Percentiles rank a stretch among this genome's conserved stretches.
Evolutionary conservation across 1,140 invertebrate species (phyloP).

Genomic region (Neodiprion virginianus): DNA sequence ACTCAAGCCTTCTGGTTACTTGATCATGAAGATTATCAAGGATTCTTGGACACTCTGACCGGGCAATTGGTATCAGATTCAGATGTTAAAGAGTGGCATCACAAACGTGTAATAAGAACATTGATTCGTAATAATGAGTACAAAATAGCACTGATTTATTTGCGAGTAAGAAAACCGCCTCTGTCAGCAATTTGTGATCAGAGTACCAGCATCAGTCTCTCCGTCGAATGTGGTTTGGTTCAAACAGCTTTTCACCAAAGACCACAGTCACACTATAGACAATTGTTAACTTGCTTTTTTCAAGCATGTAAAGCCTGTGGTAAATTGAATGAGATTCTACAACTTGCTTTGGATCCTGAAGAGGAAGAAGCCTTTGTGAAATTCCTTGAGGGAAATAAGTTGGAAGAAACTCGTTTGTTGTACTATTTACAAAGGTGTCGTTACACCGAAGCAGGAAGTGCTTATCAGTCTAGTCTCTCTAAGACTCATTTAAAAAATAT

Average conservation of each 20-base stretch:
- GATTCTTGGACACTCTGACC: conserved; percentile 53
- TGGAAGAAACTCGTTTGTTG: conserved; percentile 48
- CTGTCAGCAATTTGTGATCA: conserved; percentile 62
- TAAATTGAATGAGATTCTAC: conserved; percentile 64
- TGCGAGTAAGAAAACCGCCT: conserved; percentile 60
- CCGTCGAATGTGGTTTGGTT: conserved; percentile 66
- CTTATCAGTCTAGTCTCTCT: conserved; percentile 33
- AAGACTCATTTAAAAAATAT: not conserved
- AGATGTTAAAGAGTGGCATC: conserved; percentile 67
- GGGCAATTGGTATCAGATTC: conserved; percentile 48
- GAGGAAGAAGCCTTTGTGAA: conserved; percentile 66
- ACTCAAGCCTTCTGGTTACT: conserved; percentile 86
- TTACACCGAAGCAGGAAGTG: conserved; percentile 58
- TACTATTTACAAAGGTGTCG: conserved; percentile 57
- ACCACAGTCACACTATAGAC: conserved; percentile 52
- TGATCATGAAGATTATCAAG: conserved; percentile 78
- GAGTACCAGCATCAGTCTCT: conserved; percentile 57
- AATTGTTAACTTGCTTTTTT: conserved; percentile 51
- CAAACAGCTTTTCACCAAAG: conserved; percentile 66
- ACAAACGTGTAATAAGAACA: conserved; percentile 63
- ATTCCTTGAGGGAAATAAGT: conserved; percentile 58
- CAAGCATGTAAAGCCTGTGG: conserved; percentile 56
- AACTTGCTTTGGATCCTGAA: conserved; percentile 60
- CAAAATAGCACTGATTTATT: conserved; percentile 64
- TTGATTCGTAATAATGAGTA: conserved; percentile 64